Percentiles rank a stretch among this genome's conserved stretches.
Conservation (phyloP, 2,113 vertebrate genomes). For the Manacus vitellinus region DNA sequence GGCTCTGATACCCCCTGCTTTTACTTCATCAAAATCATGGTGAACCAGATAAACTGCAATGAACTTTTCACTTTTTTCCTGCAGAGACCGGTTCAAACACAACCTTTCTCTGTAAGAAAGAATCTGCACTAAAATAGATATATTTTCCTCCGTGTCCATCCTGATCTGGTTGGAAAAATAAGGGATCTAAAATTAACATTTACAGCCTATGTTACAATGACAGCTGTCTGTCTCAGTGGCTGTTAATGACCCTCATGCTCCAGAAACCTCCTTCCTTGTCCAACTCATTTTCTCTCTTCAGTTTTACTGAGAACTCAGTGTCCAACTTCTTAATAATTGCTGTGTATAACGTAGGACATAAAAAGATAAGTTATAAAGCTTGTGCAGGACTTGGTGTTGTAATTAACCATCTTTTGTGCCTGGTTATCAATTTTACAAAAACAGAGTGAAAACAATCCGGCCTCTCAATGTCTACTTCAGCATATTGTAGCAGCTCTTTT, state of each 20-base stretch:
- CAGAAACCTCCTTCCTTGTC: neutral
- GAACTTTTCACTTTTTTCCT: neutral
- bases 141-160: neutral
- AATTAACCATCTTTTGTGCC: constrained; percentile 33
- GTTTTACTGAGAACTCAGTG: neutral
- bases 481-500: constrained; percentile 64
- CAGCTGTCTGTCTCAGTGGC: neutral
- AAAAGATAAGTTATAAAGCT: constrained; percentile 9
- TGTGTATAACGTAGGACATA: neutral
- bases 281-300: neutral
- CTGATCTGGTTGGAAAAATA: neutral
- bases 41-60: neutral
- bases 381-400: constrained; percentile 44
- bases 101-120: neutral
- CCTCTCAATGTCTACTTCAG: constrained; percentile 40
- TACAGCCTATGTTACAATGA: neutral
- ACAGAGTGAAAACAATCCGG: neutral
- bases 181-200: neutral
- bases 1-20: neutral
- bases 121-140: neutral
- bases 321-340: constrained; percentile 3
- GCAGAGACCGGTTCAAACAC: neutral
- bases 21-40: neutral
- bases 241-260: neutral
- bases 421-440: neutral